phyloP scores from a whole-genome alignment of 1,140 invertebrate genomes.

The Coboldia fuscipes region DNA sequence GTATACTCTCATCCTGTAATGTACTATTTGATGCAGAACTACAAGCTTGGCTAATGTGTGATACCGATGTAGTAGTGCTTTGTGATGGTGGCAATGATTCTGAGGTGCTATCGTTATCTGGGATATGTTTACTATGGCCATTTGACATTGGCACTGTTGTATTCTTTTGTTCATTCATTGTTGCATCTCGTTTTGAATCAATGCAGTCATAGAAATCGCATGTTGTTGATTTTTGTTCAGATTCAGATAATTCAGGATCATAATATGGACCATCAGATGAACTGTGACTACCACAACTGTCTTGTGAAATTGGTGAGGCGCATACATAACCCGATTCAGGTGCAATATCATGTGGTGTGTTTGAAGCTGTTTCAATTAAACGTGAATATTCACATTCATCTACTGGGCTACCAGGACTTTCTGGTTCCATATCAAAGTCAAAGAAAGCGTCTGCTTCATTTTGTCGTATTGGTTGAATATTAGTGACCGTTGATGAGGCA shows the following conservation, averaged over 20 bases:
- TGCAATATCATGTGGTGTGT: slow-evolving; percentile 21
- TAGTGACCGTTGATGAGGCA: slow-evolving; percentile 8
- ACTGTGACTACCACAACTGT: slow-evolving; percentile 11
- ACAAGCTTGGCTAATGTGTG: not conserved
- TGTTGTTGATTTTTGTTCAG: slow-evolving; percentile 10
- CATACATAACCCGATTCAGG: slow-evolving; percentile 27
- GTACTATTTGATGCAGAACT: slow-evolving; percentile 1
- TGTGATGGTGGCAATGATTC: slow-evolving; percentile 3
- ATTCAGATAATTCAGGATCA: slow-evolving; percentile 24
- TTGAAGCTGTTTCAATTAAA: slow-evolving; percentile 23
- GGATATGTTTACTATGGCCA: not conserved
- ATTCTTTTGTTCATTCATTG: not conserved
- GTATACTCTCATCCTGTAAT: not conserved
- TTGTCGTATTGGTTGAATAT: slow-evolving; percentile 23
- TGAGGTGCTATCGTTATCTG: not conserved
- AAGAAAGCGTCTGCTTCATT: slow-evolving; percentile 33
- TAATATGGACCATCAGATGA: slow-evolving; percentile 27
- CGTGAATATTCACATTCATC: slow-evolving; percentile 28
- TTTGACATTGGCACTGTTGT: not conserved
- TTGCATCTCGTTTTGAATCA: not conserved
- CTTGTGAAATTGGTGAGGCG: slow-evolving; percentile 10
- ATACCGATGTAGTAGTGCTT: slow-evolving; percentile 1
- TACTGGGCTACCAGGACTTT: slow-evolving; percentile 39
- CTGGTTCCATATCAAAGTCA: slow-evolving; percentile 33
- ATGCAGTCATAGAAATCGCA: slow-evolving; percentile 2